phyloP scores from a whole-genome alignment of 2,888 invertebrate genomes.

The Lumbricus terrestris region DNA sequence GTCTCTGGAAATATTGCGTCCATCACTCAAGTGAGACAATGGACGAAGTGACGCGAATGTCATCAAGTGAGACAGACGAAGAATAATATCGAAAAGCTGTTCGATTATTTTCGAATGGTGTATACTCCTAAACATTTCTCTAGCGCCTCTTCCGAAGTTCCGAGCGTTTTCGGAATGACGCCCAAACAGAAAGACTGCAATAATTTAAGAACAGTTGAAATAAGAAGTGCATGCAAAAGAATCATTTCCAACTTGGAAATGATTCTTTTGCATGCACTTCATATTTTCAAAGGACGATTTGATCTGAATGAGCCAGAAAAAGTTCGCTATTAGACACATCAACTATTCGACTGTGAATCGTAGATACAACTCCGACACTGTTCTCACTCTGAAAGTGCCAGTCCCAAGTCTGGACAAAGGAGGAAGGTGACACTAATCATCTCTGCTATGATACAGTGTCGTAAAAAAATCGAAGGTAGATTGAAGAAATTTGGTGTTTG shows the following conservation, averaged over 20 bases:
- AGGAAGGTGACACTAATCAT: no score
- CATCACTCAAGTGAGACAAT: not conserved
- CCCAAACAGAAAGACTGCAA: not conserved
- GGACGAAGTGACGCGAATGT: not conserved
- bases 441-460: no score
- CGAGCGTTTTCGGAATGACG: not conserved
- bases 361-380: no score
- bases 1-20: not conserved
- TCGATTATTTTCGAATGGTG: not conserved
- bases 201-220: no score
- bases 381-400: no score
- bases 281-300: not conserved
- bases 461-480: no score
- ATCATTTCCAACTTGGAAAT: not conserved
- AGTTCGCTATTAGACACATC: not conserved
- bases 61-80: not conserved
- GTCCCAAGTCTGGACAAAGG: no score
- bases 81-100: not conserved
- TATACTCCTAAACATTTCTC: not conserved
- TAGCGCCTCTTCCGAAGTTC: not conserved
- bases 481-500: not conserved
- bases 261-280: not conserved
- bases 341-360: not conserved
- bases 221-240: no score
- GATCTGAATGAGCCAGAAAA: not conserved